A percentile compares a stretch with the other conserved stretches of the same genome.
phyloP scores from a whole-genome alignment of 2,113 vertebrate genomes.

The Lampris incognitus region DNA sequence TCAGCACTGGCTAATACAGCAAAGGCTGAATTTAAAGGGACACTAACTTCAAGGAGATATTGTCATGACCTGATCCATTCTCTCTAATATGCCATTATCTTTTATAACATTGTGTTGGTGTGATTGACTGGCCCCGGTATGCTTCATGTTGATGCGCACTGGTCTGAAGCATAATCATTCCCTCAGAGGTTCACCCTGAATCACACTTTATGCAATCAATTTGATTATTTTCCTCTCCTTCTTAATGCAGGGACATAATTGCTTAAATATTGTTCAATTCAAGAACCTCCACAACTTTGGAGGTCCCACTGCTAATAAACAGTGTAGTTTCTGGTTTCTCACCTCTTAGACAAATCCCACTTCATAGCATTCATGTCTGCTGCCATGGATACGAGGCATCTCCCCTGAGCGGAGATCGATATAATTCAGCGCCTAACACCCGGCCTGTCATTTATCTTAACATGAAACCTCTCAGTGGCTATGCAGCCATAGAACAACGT shows the following conservation, averaged over 20 bases:
- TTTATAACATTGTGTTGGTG: constrained; percentile 8
- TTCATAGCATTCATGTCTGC: constrained; percentile 51
- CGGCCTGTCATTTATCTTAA: constrained; percentile 72
- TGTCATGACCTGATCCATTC: constrained; percentile 50
- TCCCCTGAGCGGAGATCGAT: constrained; percentile 73
- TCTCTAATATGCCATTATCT: constrained; percentile 34
- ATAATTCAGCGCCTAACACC: constrained; percentile 53
- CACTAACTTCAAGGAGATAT: constrained; percentile 23
- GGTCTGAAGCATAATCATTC: constrained; percentile 30
- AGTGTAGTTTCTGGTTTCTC: constrained; percentile 65
- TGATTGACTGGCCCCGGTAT: constrained; percentile 58
- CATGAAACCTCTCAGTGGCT: constrained; percentile 60
- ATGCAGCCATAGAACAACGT: constrained; percentile 50
- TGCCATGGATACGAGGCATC: constrained; percentile 55
- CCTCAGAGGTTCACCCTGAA: not conserved
- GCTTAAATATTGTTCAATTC: constrained; percentile 5
- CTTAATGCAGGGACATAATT: constrained; percentile 17
- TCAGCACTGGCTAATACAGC: constrained; percentile 55
- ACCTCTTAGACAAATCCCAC: constrained; percentile 60
- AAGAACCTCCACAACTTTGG: not conserved
- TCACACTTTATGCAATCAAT: not conserved
- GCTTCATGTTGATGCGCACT: constrained; percentile 45
- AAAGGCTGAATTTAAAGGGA: constrained; percentile 56
- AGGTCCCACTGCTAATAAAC: constrained; percentile 38
- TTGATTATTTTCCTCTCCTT: not conserved